Evolutionary conservation across 2,797 vertebrate species (phyloP).

Genomic region (Hyperoplus immaculatus): DNA sequence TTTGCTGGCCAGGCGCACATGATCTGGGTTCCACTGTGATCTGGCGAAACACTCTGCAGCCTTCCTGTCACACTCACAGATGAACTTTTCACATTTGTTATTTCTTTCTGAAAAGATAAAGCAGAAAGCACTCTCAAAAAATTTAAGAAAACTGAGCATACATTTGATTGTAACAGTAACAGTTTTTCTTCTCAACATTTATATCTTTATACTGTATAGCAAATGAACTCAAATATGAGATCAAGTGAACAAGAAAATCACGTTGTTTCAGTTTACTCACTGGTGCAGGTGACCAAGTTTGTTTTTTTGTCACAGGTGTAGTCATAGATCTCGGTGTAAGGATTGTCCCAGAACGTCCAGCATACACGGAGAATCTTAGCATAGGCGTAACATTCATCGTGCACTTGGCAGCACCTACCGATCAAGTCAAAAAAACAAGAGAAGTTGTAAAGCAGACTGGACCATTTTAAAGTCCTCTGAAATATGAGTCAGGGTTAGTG

Average conservation of each 20-base stretch:
- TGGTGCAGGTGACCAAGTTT: conserved; percentile 67
- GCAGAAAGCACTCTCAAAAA: background rate
- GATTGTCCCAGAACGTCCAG: conserved; percentile 81
- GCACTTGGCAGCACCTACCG: conserved; percentile 81
- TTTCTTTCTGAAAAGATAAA: conserved; percentile 79
- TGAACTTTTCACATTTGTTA: conserved; percentile 78
- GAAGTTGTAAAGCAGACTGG: background rate
- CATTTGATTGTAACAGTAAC: background rate
- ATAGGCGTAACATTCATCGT: conserved; percentile 77
- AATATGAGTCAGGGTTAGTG: background rate
- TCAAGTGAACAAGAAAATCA: background rate
- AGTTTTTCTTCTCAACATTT: background rate
- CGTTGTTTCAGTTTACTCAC: conserved; percentile 64
- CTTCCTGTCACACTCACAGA: conserved; percentile 89
- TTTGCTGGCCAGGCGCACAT: conserved; percentile 67
- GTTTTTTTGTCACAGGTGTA: conserved; percentile 75
- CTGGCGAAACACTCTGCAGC: conserved; percentile 86
- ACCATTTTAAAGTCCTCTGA: fast-evolving
- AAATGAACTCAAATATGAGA: background rate
- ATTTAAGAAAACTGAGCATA: no score
- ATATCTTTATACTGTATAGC: no score
- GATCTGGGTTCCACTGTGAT: conserved; percentile 64
- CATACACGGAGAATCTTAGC: conserved; percentile 75
- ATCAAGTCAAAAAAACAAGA: background rate
- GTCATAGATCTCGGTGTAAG: conserved; percentile 78